phyloP scores from a whole-genome alignment of 2,797 vertebrate genomes.

The Masticophis lateralis region DNA sequence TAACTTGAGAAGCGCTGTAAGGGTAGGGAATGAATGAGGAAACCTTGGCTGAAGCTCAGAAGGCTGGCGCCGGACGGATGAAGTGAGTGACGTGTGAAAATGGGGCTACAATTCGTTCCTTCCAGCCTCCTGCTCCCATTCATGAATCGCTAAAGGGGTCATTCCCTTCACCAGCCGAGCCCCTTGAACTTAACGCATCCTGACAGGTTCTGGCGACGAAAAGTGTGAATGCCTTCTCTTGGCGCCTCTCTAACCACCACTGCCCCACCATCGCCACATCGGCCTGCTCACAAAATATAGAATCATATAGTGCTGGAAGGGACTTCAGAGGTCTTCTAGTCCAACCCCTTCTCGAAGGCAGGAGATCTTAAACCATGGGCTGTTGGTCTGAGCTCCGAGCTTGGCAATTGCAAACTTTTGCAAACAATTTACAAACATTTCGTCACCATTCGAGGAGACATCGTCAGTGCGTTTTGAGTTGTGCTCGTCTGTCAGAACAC shows the following conservation, averaged over 20 bases:
- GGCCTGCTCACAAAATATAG: constrained; percentile 74
- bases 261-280: constrained; percentile 70
- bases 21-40: constrained; percentile 68
- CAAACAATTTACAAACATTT: too few species aligned
- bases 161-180: constrained; percentile 72
- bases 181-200: constrained; percentile 82
- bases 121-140: constrained; percentile 75
- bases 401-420: too few species aligned
- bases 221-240: constrained; percentile 38
- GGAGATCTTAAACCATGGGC: too few species aligned
- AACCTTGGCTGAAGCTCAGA: constrained; percentile 76
- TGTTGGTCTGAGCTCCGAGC: too few species aligned
- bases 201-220: constrained; percentile 86
- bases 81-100: constrained; percentile 77
- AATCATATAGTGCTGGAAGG: constrained; percentile 71
- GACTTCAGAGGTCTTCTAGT: background rate
- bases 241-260: constrained; percentile 44
- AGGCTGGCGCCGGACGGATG: constrained; percentile 71
- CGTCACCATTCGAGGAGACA: too few species aligned
- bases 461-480: too few species aligned
- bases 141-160: constrained; percentile 66
- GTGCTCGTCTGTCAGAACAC: too few species aligned
- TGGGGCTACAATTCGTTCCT: constrained; percentile 81
- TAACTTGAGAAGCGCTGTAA: background rate
- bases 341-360: too few species aligned